These are phyloP conservation scores for Choreutis nemorana DNA, from an alignment of 2,888 invertebrate genomes.

Conservation along the genomic window DNA sequence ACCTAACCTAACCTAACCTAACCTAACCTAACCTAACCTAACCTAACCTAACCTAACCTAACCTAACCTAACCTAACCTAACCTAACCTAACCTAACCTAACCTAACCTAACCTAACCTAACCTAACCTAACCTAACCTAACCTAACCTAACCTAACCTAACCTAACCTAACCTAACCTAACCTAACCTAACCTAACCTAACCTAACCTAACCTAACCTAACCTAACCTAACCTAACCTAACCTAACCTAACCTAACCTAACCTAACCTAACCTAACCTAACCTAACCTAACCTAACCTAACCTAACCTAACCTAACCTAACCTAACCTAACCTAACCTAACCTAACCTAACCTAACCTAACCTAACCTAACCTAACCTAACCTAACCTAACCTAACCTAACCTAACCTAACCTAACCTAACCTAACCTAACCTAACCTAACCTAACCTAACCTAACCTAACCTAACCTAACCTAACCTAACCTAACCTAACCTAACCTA, in stretches of 20 bases:
- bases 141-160: slow-evolving; percentile 1
- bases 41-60: too few species aligned
- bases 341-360: too few species aligned
- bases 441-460: too few species aligned
- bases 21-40: too few species aligned
- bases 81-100: too few species aligned
- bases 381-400: slow-evolving; percentile 13
- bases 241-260: slow-evolving; percentile 9
- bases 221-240: slow-evolving; percentile 9
- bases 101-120: too few species aligned
- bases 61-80: too few species aligned
- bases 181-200: slow-evolving; percentile 9
- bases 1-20: too few species aligned
- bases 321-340: too few species aligned
- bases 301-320: slow-evolving; percentile 1
- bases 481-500: too few species aligned
- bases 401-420: slow-evolving; percentile 12
- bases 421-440: slow-evolving; percentile 12
- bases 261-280: slow-evolving; percentile 9
- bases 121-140: too few species aligned
- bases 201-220: slow-evolving; percentile 9
- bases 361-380: slow-evolving; percentile 8
- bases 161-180: slow-evolving; percentile 4
- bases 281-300: slow-evolving; percentile 6
- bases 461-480: too few species aligned